Base-by-base conservation (phyloP, 2,797 vertebrate species). In the Takifugu rubripes region DNA sequence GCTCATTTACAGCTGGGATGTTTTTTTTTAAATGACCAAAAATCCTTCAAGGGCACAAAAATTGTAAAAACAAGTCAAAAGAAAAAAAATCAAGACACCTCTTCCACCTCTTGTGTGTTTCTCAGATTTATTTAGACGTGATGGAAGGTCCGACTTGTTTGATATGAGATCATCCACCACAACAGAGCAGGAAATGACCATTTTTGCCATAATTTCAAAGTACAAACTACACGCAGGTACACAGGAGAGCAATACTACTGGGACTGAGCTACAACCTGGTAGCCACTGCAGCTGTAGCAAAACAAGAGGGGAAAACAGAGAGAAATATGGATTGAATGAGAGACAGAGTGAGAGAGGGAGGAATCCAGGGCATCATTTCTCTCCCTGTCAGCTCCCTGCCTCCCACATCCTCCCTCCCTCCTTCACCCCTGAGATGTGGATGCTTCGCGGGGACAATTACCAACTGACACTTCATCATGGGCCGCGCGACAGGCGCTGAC, bases 361-460 rank as follows among this genome's bases (percentile, higher is more conserved):
- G 85, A 82, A 79, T 63, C 67, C 65, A 60, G 72, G 75, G 79
- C 83, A 77, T 87, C 78, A 91, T 91, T 89, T 86, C 87, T 89
- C 87, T 90, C 76, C 74, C 80, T 87, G 87, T 90, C 87, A 85
- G 79, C 84, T 81, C 72, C 72, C 68, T 67, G 45, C 82, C 77
- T 63, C 74, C 71, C 76, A 70, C 72, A 14, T 52, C 70, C 59
- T 53, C 65, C 65, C 55, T 48, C 61, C 70, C 67, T 54, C 69
- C 72, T 68, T 63, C 72, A 74, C 79, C 78, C 70, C 61, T 66
- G 82, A 86, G 89, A 88, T 85, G 85, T 82, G 89, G 89, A 89
- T 87, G 88, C 88, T 88, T 88, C 78, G 81, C 78, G 48, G 84
- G 87, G 87, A 90, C 89, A 90, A 91, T 91, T 90, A 91, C 82